Percentiles rank a stretch among this genome's conserved stretches.
These are phyloP conservation scores for Zaprionus taronus DNA, from an alignment of 1,140 invertebrate genomes.

Conservation along the genomic window DNA sequence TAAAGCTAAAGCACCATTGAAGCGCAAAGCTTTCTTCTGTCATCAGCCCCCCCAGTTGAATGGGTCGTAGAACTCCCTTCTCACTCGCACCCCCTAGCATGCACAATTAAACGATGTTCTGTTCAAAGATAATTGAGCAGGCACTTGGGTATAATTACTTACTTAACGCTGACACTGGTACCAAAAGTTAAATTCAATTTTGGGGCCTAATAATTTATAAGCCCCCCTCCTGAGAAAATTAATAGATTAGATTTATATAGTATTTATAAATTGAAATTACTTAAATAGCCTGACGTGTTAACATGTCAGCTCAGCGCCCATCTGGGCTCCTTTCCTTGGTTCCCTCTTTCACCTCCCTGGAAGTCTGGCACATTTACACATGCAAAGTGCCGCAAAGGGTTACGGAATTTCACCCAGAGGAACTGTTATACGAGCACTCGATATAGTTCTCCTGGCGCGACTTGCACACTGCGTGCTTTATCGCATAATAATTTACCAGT, in stretches of 20 bases:
- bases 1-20: conserved; percentile 34
- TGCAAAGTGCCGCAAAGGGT: conserved; percentile 56
- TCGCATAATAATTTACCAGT: conserved; percentile 77
- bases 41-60: conserved; percentile 19
- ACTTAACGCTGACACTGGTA: conserved; percentile 69
- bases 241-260: conserved; percentile 47
- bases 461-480: conserved; percentile 73
- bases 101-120: conserved; percentile 76
- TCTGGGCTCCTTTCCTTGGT: neutral
- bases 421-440: neutral
- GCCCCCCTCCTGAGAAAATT: conserved; percentile 8
- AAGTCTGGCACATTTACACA: conserved; percentile 55
- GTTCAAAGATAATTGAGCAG: conserved; percentile 82
- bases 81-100: conserved; percentile 1
- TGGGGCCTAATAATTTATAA: conserved; percentile 62
- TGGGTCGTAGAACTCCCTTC: too few relatives aligned
- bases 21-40: conserved; percentile 63
- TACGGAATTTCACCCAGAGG: conserved; percentile 18
- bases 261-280: conserved; percentile 54
- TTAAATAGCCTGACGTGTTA: conserved; percentile 70
- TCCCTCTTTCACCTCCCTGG: neutral
- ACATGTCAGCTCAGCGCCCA: conserved; percentile 47
- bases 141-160: conserved; percentile 84
- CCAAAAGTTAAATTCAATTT: conserved; percentile 67
- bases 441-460: conserved; percentile 38